Conservation (phyloP, 2,888 invertebrate genomes). For the Heteromurus nitidus region DNA sequence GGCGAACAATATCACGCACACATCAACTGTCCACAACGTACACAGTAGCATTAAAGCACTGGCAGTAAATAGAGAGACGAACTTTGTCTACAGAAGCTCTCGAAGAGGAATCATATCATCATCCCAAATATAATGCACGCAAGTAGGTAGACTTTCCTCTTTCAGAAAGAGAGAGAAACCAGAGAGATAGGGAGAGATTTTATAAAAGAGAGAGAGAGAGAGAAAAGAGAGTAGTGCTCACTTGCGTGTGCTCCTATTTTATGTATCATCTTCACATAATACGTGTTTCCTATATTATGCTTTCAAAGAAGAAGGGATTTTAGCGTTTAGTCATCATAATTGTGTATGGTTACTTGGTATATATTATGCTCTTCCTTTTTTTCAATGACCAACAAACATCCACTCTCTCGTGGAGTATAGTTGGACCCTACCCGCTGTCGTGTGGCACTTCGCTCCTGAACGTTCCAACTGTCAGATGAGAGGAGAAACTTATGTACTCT, state of each 20-base stretch:
- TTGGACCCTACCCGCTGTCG: slow-evolving; percentile 50
- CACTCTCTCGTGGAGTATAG: slow-evolving; percentile 37
- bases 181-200: slow-evolving; percentile 28
- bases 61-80: background rate
- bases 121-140: background rate
- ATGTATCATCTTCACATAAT: slow-evolving; percentile 32
- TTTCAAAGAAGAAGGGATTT: background rate
- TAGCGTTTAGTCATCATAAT: slow-evolving; percentile 14
- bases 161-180: background rate
- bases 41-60: slow-evolving; percentile 5
- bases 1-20: slow-evolving; percentile 40
- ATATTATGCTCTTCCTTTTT: no score
- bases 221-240: slow-evolving; percentile 16
- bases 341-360: no score
- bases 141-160: no score
- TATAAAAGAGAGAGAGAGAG: slow-evolving; percentile 19
- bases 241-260: background rate
- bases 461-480: slow-evolving; percentile 62
- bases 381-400: background rate
- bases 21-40: slow-evolving; percentile 40
- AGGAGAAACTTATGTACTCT: no score
- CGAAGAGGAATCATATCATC: slow-evolving; percentile 35
- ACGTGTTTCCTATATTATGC: slow-evolving; percentile 5
- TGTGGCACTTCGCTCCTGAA: slow-evolving; percentile 57
- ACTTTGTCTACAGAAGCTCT: slow-evolving; percentile 41